phyloP scores from a whole-genome alignment of 2,113 vertebrate genomes.

The Pachyramphus minor region DNA sequence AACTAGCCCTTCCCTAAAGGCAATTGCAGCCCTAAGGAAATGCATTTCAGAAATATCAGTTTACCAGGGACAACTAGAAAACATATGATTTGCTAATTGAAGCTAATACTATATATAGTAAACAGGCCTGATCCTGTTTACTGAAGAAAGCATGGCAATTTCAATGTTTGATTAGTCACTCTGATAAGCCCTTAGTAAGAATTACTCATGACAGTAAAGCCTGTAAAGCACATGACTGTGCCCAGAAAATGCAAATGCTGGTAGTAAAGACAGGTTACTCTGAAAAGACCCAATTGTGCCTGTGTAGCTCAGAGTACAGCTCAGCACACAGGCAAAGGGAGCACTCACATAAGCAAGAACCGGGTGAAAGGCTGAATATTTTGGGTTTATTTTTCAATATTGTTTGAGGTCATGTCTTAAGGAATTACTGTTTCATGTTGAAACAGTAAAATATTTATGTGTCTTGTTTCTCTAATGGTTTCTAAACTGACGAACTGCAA shows the following conservation, averaged over 20 bases:
- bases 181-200: background rate
- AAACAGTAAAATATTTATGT: constrained; percentile 52
- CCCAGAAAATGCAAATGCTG: background rate
- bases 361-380: background rate
- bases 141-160: background rate
- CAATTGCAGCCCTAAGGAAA: background rate
- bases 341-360: background rate
- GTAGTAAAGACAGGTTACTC: background rate
- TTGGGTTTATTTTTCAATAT: background rate
- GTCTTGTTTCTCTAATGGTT: background rate
- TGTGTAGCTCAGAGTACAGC: background rate
- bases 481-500: background rate
- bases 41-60: constrained; percentile 15
- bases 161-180: background rate
- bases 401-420: constrained; percentile 11
- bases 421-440: constrained; percentile 2
- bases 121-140: constrained; percentile 15
- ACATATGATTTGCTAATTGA: constrained; percentile 52
- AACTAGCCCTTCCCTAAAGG: background rate
- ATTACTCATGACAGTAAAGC: background rate
- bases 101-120: background rate
- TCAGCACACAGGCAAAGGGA: background rate
- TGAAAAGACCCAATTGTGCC: background rate
- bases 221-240: background rate
- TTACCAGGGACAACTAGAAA: constrained; percentile 50